Conservation (phyloP, 2,797 vertebrate species). For the Poeciliopsis paucimaculata region DNA sequence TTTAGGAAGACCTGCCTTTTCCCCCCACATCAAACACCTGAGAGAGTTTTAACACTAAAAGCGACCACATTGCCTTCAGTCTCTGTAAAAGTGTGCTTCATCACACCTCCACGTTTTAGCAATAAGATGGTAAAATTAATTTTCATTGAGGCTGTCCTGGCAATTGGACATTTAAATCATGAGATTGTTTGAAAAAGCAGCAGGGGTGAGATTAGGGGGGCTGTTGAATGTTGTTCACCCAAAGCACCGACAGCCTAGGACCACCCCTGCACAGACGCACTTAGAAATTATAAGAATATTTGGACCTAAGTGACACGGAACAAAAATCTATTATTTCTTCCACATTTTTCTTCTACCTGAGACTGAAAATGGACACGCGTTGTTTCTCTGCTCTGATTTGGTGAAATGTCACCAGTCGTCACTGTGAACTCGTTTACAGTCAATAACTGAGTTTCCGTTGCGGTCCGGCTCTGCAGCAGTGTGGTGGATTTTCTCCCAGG, state of each 20-base stretch:
- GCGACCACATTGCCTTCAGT: too few relatives aligned
- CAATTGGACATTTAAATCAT: too few relatives aligned
- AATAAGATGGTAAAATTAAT: too few relatives aligned
- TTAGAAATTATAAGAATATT: neutral
- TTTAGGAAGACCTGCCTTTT: slow-evolving; percentile 24
- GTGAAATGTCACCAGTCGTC: slow-evolving; percentile 46
- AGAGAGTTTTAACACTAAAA: slow-evolving; percentile 11
- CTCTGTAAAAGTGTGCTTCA: too few relatives aligned
- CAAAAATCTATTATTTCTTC: slow-evolving; percentile 15
- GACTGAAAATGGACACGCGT: slow-evolving; percentile 12
- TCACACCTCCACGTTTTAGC: too few relatives aligned
- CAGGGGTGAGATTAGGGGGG: too few relatives aligned
- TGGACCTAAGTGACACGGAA: neutral
- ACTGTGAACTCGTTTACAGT: slow-evolving; percentile 42
- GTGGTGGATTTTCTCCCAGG: slow-evolving; percentile 28
- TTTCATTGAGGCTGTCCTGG: too few relatives aligned
- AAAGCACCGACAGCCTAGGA: too few relatives aligned
- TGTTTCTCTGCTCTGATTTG: slow-evolving; percentile 26
- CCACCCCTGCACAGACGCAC: neutral
- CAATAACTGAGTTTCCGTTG: slow-evolving; percentile 27
- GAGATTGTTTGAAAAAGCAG: too few relatives aligned
- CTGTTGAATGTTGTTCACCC: too few relatives aligned
- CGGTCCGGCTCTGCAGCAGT: slow-evolving; percentile 1
- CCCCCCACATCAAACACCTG: slow-evolving; percentile 48
- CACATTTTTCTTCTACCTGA: slow-evolving; percentile 4